Evolutionary conservation across 2,113 vertebrate genomes (phyloP), one percentile per base, ranked within the genome.

Genomic region (Ascaphus truei): DNA sequence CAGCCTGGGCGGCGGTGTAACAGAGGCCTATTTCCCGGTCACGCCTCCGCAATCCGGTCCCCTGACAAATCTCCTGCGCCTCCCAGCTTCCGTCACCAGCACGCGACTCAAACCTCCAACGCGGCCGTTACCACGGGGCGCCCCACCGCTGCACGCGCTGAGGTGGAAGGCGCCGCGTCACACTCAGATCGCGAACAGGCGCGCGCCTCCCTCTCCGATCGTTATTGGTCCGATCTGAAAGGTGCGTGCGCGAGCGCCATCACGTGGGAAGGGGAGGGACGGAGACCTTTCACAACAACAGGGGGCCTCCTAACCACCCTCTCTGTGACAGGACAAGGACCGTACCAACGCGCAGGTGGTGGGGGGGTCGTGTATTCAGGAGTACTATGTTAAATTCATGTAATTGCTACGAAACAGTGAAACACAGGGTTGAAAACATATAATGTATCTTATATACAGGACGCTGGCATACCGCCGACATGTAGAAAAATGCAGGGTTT

Each of bases 111-210:
- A 25, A 31, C 43, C 27, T 71, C 47, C 67, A 52, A 52, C 51
- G 69, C 60, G 31, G 69, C 50, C 60, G 60, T 57, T 58, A 57
- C 69, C 50, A 52, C 23, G 22, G 11, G 36, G 39, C 47, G 34
- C 58, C 60, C 36, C 59, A 11, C 26, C 34, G 41, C 13, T 23
- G 22, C 29, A 45, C 39, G 3, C 56, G 69, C 60, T 62, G 50
- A 64, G 69, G 52, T 58, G 69, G 59, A 72, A 56, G 60, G 15
- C 16, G 69, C 16, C 29, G 39, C 60, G 69, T 64, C 69, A 64
- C 69, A 64, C 37, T 30, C 10, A 18, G 37, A 3, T 52, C 5
- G 47, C 57, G 2, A 64, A 72, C 59, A 62, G 13, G 27, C 13
- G 3, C 8, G 0, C 30, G 18, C 20, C 3, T 10, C 41, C 30